Evolutionary conservation across 2,888 invertebrate genomes (phyloP).

Genomic region (Epinotia brunnichana): DNA sequence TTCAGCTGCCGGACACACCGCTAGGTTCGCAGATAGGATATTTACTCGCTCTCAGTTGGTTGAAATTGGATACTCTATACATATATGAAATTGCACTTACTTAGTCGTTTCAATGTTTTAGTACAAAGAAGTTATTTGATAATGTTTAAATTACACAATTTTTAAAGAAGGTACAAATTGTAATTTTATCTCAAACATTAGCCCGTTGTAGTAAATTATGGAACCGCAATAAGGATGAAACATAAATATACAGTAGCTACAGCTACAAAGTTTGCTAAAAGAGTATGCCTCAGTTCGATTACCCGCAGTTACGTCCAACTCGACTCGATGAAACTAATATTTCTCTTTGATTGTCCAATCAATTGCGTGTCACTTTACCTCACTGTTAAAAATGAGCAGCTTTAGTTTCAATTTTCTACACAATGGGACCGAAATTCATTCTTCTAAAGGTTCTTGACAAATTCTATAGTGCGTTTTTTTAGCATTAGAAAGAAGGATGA

Average conservation of each 20-base stretch:
- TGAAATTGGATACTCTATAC: too few relatives aligned
- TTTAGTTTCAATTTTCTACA: slow-evolving; percentile 33
- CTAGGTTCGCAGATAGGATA: background rate
- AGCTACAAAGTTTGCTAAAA: slow-evolving; percentile 5
- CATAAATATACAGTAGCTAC: background rate
- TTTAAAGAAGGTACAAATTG: too few relatives aligned
- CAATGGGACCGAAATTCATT: background rate
- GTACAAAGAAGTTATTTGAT: too few relatives aligned
- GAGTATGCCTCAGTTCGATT: slow-evolving; percentile 20
- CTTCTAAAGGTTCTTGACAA: slow-evolving; percentile 21
- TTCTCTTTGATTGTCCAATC: slow-evolving; percentile 40
- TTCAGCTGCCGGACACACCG: slow-evolving; percentile 10
- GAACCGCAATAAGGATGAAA: background rate
- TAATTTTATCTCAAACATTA: too few relatives aligned
- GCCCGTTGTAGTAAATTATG: too few relatives aligned
- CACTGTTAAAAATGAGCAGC: slow-evolving; percentile 24
- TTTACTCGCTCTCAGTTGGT: background rate
- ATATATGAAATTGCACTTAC: too few relatives aligned
- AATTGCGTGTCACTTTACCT: slow-evolving; percentile 34
- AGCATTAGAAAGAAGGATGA: too few relatives aligned
- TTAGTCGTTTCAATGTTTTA: too few relatives aligned
- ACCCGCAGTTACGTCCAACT: slow-evolving; percentile 23
- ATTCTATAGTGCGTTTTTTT: too few relatives aligned
- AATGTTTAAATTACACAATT: too few relatives aligned
- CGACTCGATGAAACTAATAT: slow-evolving; percentile 35